Percentiles rank a stretch among this genome's conserved stretches.
Conservation (phyloP, 2,888 invertebrate species). For the Orchesella flavescens region DNA sequence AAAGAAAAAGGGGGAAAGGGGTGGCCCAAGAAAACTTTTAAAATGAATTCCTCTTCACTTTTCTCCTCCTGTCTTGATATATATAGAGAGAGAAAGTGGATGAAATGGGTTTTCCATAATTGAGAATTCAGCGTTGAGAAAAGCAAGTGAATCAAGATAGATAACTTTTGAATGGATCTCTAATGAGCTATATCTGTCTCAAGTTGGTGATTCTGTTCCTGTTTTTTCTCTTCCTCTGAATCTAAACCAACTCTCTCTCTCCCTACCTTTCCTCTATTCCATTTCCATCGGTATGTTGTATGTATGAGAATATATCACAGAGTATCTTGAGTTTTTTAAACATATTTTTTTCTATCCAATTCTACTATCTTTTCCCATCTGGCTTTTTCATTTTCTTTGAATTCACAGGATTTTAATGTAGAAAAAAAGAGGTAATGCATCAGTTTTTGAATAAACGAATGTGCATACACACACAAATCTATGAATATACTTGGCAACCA, state of each 20-base stretch:
- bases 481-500: no score
- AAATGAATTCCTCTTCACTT: slow-evolving; percentile 23
- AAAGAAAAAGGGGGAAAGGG: neutral
- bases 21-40: slow-evolving; percentile 10
- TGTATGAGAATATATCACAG: no score
- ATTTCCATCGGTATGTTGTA: neutral
- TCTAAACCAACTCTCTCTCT: neutral
- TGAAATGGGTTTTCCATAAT: slow-evolving; percentile 67
- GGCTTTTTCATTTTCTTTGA: slow-evolving; percentile 35
- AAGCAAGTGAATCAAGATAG: slow-evolving; percentile 68
- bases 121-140: slow-evolving; percentile 66
- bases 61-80: slow-evolving; percentile 28
- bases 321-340: slow-evolving; percentile 22
- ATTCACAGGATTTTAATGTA: slow-evolving; percentile 33
- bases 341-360: neutral
- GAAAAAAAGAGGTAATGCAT: slow-evolving; percentile 33
- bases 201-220: slow-evolving; percentile 51
- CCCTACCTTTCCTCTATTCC: slow-evolving; percentile 23
- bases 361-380: slow-evolving; percentile 19
- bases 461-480: slow-evolving; percentile 5
- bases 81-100: slow-evolving; percentile 46
- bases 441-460: slow-evolving; percentile 31
- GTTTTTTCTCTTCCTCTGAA: neutral
- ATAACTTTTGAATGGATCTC: slow-evolving; percentile 71
- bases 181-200: slow-evolving; percentile 71